Evolutionary conservation across 2,888 invertebrate species (phyloP).

Genomic region (Parnassius orleans): DNA sequence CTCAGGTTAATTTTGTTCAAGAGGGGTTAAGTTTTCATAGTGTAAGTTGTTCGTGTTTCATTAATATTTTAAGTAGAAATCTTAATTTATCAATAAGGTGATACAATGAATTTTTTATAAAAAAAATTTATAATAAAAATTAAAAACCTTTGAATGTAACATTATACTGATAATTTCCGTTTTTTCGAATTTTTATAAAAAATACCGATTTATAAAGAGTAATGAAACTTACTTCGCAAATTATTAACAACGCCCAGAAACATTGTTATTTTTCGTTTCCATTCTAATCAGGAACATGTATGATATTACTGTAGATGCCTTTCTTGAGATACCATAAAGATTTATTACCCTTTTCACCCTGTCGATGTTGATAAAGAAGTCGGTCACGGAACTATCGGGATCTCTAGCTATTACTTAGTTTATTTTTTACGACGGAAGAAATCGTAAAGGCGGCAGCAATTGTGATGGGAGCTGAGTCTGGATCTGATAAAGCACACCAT

Average conservation of each 20-base stretch:
- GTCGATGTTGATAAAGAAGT: conserved; percentile 54
- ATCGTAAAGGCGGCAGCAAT: conserved; percentile 46
- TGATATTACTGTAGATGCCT: conserved; percentile 22
- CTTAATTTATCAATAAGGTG: too few species aligned
- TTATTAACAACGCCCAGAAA: not conserved
- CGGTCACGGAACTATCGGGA: conserved; percentile 53
- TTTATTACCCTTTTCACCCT: conserved; percentile 53
- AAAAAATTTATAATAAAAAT: too few species aligned
- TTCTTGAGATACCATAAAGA: conserved; percentile 52
- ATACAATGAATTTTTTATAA: too few species aligned
- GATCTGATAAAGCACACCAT: conserved; percentile 58
- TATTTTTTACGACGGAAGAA: conserved; percentile 41
- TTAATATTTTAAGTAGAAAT: too few species aligned
- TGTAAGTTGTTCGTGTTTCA: conserved; percentile 16
- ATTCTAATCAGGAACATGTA: conserved; percentile 26
- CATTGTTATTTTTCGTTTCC: conserved; percentile 34
- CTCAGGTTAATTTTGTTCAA: conserved; percentile 4
- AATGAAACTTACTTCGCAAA: not conserved
- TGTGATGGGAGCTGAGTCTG: conserved; percentile 49
- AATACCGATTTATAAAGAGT: too few species aligned
- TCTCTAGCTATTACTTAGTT: conserved; percentile 39
- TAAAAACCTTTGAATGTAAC: too few species aligned
- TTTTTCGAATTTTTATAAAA: too few species aligned
- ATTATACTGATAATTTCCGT: too few species aligned
- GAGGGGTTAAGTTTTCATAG: conserved; percentile 11